These are phyloP conservation scores for Charaxes varanes DNA, from an alignment of 1,140 invertebrate genomes.

Conservation along the genomic window DNA sequence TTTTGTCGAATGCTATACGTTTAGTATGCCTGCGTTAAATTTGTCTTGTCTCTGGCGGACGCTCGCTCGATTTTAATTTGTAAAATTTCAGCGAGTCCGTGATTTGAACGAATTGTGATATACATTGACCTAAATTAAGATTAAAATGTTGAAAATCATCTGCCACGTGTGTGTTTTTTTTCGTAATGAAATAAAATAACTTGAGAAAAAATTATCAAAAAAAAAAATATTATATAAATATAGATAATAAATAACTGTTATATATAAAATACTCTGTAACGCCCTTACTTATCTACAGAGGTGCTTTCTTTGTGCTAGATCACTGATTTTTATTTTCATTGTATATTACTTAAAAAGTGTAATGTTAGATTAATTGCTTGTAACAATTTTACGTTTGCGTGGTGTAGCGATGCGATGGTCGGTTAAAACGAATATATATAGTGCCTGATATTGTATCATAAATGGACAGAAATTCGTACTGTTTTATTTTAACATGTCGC, in stretches of 20 bases:
- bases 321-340: slow-evolving; percentile 33
- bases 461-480: too few species aligned
- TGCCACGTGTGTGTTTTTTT: slow-evolving; percentile 54
- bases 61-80: slow-evolving; percentile 25
- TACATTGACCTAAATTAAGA: slow-evolving; percentile 54
- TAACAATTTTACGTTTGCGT: background rate
- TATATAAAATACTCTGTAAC: slow-evolving; percentile 33
- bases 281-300: slow-evolving; percentile 33
- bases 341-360: slow-evolving; percentile 46
- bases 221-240: slow-evolving; percentile 41
- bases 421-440: background rate
- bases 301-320: slow-evolving; percentile 49
- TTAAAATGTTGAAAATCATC: slow-evolving; percentile 49
- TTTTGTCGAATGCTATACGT: slow-evolving; percentile 1
- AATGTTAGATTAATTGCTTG: slow-evolving; percentile 39
- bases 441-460: background rate
- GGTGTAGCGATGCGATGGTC: background rate
- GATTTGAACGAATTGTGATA: slow-evolving; percentile 36
- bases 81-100: slow-evolving; percentile 28
- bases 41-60: slow-evolving; percentile 4
- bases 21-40: background rate
- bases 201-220: slow-evolving; percentile 54
- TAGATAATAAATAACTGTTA: slow-evolving; percentile 33
- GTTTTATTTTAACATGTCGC: background rate
- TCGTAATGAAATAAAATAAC: slow-evolving; percentile 53